phyloP scores from a whole-genome alignment of 2,113 vertebrate species.

The Rhegmatorhina hoffmannsi region DNA sequence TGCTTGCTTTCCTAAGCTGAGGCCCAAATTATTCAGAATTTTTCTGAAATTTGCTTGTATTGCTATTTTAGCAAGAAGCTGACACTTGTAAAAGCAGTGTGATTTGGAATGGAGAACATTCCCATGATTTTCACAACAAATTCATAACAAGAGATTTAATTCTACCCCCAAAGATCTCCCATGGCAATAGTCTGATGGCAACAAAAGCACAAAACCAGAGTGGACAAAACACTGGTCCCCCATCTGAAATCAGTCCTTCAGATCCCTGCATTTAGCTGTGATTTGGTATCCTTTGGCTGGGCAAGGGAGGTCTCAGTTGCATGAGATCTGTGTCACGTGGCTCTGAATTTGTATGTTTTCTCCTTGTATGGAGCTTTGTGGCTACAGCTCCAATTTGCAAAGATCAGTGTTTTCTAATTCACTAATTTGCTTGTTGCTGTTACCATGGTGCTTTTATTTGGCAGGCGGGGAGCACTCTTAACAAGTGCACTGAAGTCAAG shows the following conservation, averaged over 20 bases:
- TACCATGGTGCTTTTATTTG: conserved; percentile 57
- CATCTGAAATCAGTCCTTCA: neutral
- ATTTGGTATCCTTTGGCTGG: neutral
- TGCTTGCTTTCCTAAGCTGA: neutral
- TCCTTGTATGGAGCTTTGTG: conserved; percentile 29
- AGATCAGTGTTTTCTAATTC: conserved; percentile 51
- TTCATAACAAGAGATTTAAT: neutral
- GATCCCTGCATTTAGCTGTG: neutral
- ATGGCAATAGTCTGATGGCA: neutral
- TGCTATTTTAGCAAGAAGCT: neutral
- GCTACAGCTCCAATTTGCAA: conserved; percentile 9
- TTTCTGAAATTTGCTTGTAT: neutral
- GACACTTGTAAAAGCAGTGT: neutral
- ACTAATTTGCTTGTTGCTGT: conserved; percentile 57
- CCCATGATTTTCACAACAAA: neutral
- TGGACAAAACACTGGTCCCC: neutral
- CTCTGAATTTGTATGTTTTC: neutral
- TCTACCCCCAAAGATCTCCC: neutral
- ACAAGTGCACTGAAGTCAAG: conserved; percentile 10
- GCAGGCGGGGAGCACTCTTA: neutral
- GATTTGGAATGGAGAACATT: neutral
- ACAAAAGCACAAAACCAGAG: neutral
- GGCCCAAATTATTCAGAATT: neutral
- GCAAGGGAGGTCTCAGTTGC: neutral
- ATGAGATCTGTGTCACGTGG: neutral